Evolutionary conservation across 2,888 invertebrate species (phyloP), one percentile per base, ranked within the genome.

Genomic region (Drosophila mettleri): DNA sequence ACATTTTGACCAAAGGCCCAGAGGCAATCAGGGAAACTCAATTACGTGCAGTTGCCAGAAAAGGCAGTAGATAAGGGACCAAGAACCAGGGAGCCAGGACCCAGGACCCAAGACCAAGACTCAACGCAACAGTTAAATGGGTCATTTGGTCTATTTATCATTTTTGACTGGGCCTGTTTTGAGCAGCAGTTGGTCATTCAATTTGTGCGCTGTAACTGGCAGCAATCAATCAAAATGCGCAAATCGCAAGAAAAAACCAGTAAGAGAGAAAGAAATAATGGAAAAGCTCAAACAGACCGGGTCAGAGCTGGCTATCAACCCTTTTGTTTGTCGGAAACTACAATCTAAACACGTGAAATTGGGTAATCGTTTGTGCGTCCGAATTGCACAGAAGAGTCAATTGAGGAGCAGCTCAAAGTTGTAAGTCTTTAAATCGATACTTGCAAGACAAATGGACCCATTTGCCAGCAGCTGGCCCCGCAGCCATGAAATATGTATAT

Each of bases 91-190:
- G n/a, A 39, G 22, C 58, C 39, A 60, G 12, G n/a, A 39, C 27
- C 58, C 39, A 49, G n/a, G 20, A 27, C 31, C 31, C 27, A 18
- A 45, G 31, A 48, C 48, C 58, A 49, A 60, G 57, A 69, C 24
- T 60, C 24, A 67, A 79, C 61, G 78, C 78, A 79, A 79, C 69
- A 79, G 78, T 79, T 78, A 72, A 79, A 78, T 75, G 68, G 78
- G 69, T 76, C 73, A 80, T 67, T 70, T 63, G 63, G 76, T 53
- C 73, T 76, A 79, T 79, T 79, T 79, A 79, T 79, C 80, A 79
- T 73, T 69, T 69, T 65, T 72, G 78, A 72, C 79, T 74, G 67
- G 53, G 68, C 52, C 43, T 36, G 63, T 22, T 22, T 38, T 36
- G 46, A 22, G 69, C 72, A 78, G 73, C 73, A 78, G 71, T 79